A percentile compares a stretch with the other conserved stretches of the same genome.
These are phyloP conservation scores for Drosophila cardini DNA, from an alignment of 1,140 invertebrate genomes.

Conservation along the genomic window DNA sequence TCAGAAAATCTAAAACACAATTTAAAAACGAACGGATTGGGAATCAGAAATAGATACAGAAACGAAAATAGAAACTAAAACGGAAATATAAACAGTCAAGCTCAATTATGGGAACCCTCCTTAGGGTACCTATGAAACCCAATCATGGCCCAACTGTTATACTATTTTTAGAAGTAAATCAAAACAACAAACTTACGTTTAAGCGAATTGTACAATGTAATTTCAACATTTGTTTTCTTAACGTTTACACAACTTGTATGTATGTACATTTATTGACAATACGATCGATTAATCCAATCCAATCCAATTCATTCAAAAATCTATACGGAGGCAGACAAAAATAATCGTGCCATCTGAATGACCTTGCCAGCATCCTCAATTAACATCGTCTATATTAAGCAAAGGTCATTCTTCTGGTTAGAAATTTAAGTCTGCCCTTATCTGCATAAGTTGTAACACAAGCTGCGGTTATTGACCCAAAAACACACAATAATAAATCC, in stretches of 20 bases:
- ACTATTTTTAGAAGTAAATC: conserved; percentile 22
- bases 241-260: conserved; percentile 2
- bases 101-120: not conserved
- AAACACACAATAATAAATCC: conserved; percentile 4
- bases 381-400: conserved; percentile 4
- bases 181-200: conserved; percentile 20
- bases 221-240: conserved; percentile 8
- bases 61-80: not conserved
- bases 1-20: not conserved
- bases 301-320: conserved; percentile 8
- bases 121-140: not conserved
- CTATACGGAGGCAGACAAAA: not conserved
- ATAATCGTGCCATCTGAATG: not conserved
- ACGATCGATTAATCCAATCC: not conserved
- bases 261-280: conserved; percentile 14
- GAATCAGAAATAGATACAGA: not conserved
- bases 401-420: not conserved
- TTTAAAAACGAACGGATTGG: not conserved
- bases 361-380: conserved; percentile 28
- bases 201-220: conserved; percentile 30
- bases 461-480: conserved; percentile 18
- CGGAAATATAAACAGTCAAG: not conserved
- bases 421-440: not conserved
- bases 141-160: conserved; percentile 13
- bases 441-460: not conserved